Evolutionary conservation across 2,888 invertebrate species (phyloP).

Genomic region (Temnothorax ravouxi): DNA sequence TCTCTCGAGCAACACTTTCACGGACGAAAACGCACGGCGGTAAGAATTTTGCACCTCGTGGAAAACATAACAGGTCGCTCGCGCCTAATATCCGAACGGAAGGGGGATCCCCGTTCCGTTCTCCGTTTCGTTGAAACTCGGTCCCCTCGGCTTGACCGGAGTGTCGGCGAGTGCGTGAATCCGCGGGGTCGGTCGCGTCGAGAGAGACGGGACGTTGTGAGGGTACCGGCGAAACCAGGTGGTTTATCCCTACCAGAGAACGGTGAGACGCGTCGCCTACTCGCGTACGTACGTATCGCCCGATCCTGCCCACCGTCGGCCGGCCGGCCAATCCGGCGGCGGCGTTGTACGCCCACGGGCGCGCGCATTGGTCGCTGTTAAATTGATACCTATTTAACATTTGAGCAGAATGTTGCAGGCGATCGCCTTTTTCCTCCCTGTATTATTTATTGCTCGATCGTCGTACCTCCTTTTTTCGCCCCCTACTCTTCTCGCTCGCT

Average conservation of each 20-base stretch:
- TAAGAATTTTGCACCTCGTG: conserved; percentile 16
- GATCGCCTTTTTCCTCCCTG: conserved; percentile 83
- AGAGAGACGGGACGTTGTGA: conserved; percentile 76
- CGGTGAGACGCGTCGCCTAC: conserved; percentile 58
- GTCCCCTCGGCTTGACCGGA: conserved; percentile 32
- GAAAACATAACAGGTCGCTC: conserved; percentile 33
- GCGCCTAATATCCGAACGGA: background rate
- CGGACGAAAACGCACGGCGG: background rate
- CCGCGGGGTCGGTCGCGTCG: conserved; percentile 72
- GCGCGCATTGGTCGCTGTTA: conserved; percentile 74
- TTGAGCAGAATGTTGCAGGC: conserved; percentile 85
- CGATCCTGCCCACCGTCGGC: conserved; percentile 64
- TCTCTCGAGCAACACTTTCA: conserved; percentile 22
- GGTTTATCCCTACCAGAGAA: conserved; percentile 75
- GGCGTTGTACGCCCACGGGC: conserved; percentile 68
- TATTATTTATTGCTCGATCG: conserved; percentile 83
- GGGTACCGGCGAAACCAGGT: conserved; percentile 79
- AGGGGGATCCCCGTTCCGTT: conserved; percentile 4
- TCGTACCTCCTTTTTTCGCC: conserved; percentile 74
- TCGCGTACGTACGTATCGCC: conserved; percentile 47
- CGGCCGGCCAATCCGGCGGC: conserved; percentile 61
- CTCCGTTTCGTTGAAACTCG: conserved; percentile 32
- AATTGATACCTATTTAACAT: conserved; percentile 86
- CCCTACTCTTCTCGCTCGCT: conserved; percentile 47
- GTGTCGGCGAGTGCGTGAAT: conserved; percentile 64